Evolutionary conservation across 2,888 invertebrate species (phyloP).

Genomic region (Aspidiotus destructor): DNA sequence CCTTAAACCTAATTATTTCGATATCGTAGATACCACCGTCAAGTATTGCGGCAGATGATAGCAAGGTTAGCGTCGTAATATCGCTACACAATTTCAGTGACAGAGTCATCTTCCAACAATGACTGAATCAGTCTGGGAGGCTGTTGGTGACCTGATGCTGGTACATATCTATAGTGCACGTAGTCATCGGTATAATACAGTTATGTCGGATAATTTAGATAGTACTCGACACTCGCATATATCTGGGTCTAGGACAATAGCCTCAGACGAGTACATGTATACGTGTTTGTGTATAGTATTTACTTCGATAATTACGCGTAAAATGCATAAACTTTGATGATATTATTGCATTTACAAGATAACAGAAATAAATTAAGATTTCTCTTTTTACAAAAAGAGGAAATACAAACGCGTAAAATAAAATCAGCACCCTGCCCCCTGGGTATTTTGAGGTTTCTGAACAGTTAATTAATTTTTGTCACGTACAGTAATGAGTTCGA

Average conservation of each 20-base stretch:
- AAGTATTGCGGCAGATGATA: constrained; percentile 27
- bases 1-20: constrained; percentile 28
- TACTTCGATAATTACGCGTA: constrained; percentile 19
- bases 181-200: constrained; percentile 16
- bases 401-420: no score
- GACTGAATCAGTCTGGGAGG: constrained; percentile 23
- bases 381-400: no score
- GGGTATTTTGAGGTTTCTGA: no score
- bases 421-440: no score
- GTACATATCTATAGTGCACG: constrained; percentile 24
- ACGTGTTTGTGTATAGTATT: constrained; percentile 23
- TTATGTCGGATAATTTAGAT: constrained; percentile 25
- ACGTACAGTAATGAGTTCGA: no score
- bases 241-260: constrained; percentile 30
- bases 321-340: constrained; percentile 20
- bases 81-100: constrained; percentile 17
- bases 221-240: constrained; percentile 21
- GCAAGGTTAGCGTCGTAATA: constrained; percentile 27
- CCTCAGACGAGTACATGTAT: constrained; percentile 27
- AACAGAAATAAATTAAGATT: constrained; percentile 17
- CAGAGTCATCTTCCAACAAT: constrained; percentile 30
- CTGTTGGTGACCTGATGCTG: constrained; percentile 28
- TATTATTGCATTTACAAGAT: constrained; percentile 22
- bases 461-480: no score
- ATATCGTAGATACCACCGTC: constrained; percentile 23